phyloP scores from a whole-genome alignment of 1,140 invertebrate species.

The Drosophila tani region DNA sequence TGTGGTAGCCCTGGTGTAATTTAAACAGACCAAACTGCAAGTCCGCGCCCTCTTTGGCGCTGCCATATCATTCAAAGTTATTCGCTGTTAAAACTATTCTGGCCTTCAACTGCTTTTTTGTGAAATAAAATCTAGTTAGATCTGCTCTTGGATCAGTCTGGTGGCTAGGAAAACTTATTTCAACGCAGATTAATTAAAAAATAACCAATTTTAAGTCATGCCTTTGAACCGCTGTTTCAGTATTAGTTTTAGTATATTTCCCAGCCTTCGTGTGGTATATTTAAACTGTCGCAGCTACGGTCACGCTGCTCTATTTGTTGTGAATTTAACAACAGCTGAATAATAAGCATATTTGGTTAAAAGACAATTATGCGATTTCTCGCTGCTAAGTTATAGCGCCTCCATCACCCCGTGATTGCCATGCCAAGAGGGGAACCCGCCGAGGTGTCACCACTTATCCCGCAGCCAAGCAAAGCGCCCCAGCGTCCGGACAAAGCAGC shows the following conservation, averaged over 20 bases:
- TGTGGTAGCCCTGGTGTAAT: background rate
- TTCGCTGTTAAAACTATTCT: background rate
- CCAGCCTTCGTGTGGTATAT: background rate
- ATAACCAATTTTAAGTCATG: too few relatives aligned
- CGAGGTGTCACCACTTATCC: slow-evolving; percentile 17
- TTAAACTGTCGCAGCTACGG: background rate
- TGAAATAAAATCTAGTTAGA: background rate
- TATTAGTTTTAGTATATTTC: background rate
- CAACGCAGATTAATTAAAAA: background rate
- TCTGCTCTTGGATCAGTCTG: background rate
- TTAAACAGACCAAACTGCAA: background rate
- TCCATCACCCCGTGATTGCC: slow-evolving; percentile 16
- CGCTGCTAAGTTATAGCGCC: slow-evolving; percentile 34
- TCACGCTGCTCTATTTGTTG: slow-evolving; percentile 21
- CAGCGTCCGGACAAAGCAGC: slow-evolving; percentile 6
- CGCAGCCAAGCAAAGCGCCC: slow-evolving; percentile 5
- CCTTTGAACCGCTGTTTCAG: too few relatives aligned
- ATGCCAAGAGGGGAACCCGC: slow-evolving; percentile 22
- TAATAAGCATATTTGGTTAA: slow-evolving; percentile 34
- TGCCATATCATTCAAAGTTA: background rate
- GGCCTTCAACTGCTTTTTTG: background rate
- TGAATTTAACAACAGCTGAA: slow-evolving; percentile 34
- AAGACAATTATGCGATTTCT: slow-evolving; percentile 36
- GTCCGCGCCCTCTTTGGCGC: background rate
- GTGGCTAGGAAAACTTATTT: background rate